Evolutionary conservation across 2,797 vertebrate genomes (phyloP).

Genomic region (Bradypus variegatus): DNA sequence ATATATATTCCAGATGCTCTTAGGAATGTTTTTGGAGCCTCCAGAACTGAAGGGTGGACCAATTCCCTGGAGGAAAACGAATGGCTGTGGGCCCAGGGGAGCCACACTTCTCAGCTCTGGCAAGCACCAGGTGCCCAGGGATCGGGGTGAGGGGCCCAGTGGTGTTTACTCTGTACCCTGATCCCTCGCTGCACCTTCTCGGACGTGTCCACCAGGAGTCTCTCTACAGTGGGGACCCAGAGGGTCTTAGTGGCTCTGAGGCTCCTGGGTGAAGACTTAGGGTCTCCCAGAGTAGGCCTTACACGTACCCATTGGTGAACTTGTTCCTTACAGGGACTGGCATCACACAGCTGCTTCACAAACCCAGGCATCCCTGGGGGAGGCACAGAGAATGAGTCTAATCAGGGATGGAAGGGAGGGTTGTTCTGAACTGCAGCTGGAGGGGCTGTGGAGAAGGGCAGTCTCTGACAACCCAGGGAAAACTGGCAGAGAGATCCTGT

Average conservation of each 20-base stretch:
- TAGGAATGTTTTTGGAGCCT: conserved; percentile 28
- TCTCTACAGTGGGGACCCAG: neutral
- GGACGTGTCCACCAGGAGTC: neutral
- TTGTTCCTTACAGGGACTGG: neutral
- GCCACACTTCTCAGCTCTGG: neutral
- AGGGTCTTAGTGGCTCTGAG: neutral
- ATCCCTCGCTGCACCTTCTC: rapidly evolving
- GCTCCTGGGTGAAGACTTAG: neutral
- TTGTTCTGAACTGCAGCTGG: neutral
- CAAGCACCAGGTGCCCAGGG: neutral
- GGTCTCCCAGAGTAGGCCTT: neutral
- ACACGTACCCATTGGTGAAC: neutral
- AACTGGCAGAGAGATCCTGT: neutral
- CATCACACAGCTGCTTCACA: neutral
- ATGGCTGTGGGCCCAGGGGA: conserved; percentile 6
- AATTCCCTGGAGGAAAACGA: conserved; percentile 13
- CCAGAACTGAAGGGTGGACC: conserved; percentile 8
- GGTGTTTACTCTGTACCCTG: neutral
- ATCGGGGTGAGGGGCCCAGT: neutral
- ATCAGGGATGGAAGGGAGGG: neutral
- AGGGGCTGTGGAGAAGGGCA: neutral
- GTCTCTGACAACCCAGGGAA: neutral
- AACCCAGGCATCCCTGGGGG: neutral
- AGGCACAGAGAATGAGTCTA: neutral
- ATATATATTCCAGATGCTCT: conserved; percentile 56